Conservation (phyloP, 2,113 vertebrate species). For the Centropus unirufus region DNA sequence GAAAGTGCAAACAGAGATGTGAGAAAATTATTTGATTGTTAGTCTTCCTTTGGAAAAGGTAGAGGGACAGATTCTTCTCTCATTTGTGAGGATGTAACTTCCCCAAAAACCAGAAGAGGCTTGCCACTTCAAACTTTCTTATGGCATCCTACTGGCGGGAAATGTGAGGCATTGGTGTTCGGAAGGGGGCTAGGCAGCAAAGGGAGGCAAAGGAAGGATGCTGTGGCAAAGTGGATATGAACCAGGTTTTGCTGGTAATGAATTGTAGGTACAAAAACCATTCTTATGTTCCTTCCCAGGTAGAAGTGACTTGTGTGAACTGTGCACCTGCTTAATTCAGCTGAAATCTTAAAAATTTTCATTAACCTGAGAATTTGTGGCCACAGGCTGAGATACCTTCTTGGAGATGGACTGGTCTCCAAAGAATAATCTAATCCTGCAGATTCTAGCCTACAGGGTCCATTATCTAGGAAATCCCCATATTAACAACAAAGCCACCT, state of each 20-base stretch:
- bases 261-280: constrained; percentile 15
- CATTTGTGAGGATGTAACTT: background rate
- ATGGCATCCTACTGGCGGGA: background rate
- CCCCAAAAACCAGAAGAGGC: background rate
- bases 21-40: constrained; percentile 82
- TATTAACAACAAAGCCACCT: background rate
- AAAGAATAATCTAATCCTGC: background rate
- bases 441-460: background rate
- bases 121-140: background rate
- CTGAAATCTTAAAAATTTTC: constrained; percentile 16
- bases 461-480: background rate
- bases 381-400: background rate
- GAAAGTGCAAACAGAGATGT: constrained; percentile 82
- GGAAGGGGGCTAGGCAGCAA: background rate
- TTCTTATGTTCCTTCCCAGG: background rate
- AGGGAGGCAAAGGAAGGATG: background rate
- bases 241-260: constrained; percentile 25
- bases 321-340: constrained; percentile 2
- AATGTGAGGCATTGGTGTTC: background rate
- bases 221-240: constrained; percentile 11
- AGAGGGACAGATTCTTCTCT: constrained; percentile 40
- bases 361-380: constrained; percentile 6
- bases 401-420: background rate
- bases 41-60: constrained; percentile 70
- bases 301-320: background rate